phyloP scores from a whole-genome alignment of 2,113 vertebrate genomes.

The Ceratotherium simum region DNA sequence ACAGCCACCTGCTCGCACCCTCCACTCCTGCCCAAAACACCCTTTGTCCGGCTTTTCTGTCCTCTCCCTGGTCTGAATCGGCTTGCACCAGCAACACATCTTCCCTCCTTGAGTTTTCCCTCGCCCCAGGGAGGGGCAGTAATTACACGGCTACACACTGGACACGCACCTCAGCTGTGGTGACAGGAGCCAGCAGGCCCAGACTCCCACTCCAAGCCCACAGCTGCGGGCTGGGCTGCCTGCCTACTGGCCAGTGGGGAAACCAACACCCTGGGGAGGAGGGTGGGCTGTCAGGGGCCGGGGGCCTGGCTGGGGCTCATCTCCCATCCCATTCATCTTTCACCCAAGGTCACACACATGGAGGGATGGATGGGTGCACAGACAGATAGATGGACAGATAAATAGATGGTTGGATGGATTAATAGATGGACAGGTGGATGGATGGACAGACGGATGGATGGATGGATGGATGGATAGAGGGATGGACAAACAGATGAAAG shows the following conservation, averaged over 20 bases:
- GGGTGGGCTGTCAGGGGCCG: neutral
- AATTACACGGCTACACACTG: constrained; percentile 9
- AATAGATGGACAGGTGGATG: accelerated
- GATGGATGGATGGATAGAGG: accelerated
- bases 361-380: neutral
- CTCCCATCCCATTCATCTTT: neutral
- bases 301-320: neutral
- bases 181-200: constrained; percentile 15
- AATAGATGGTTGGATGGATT: neutral
- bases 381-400: neutral
- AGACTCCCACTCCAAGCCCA: neutral
- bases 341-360: neutral
- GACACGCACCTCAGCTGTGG: constrained; percentile 50
- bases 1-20: neutral
- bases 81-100: neutral
- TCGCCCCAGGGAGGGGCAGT: neutral
- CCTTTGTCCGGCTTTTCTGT: neutral
- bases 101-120: neutral
- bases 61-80: neutral
- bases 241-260: neutral
- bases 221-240: constrained; percentile 56
- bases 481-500: accelerated
- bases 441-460: accelerated
- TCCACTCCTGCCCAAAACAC: neutral
- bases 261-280: neutral